These are phyloP conservation scores for Drosophila serrata DNA, from an alignment of 1,140 invertebrate species.

Conservation along the genomic window DNA sequence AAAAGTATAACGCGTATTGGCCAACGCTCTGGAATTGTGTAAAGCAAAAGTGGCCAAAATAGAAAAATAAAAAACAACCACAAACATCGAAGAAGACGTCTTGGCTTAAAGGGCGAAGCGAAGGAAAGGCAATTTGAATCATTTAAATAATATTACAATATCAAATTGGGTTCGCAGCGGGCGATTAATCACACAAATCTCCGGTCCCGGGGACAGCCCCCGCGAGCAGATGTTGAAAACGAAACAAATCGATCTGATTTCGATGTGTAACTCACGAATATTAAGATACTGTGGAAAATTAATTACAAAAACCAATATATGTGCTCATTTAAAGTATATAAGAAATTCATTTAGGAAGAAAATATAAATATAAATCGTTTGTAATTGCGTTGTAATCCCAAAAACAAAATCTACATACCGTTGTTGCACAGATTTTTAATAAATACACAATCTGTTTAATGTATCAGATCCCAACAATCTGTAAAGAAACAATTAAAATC, in stretches of 20 bases:
- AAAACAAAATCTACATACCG: no score
- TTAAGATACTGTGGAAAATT: not conserved
- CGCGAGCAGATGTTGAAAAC: slow-evolving; percentile 43
- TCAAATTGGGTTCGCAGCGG: slow-evolving; percentile 60
- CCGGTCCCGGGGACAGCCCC: slow-evolving; percentile 16
- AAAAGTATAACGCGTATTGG: slow-evolving; percentile 32
- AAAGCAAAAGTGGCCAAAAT: slow-evolving; percentile 34
- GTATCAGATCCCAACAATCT: no score
- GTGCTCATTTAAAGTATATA: not conserved
- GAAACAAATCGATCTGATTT: slow-evolving; percentile 12
- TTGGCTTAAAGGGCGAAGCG: slow-evolving; percentile 27
- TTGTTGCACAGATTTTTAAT: no score
- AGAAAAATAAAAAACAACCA: slow-evolving; percentile 1
- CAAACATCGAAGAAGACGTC: slow-evolving; percentile 10
- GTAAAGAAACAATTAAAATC: no score
- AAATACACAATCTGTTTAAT: no score
- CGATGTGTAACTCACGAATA: not conserved
- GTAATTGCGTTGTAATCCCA: no score
- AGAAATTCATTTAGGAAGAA: not conserved
- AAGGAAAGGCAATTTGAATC: slow-evolving; percentile 42
- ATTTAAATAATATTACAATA: slow-evolving; percentile 65
- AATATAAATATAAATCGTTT: no score
- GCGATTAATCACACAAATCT: slow-evolving; percentile 55
- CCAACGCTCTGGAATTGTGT: slow-evolving; percentile 36
- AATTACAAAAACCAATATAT: no score